A percentile compares a stretch with the other conserved stretches of the same genome.
Conservation (phyloP, 2,888 invertebrate genomes). For the Mesorhabditis sp. region DNA sequence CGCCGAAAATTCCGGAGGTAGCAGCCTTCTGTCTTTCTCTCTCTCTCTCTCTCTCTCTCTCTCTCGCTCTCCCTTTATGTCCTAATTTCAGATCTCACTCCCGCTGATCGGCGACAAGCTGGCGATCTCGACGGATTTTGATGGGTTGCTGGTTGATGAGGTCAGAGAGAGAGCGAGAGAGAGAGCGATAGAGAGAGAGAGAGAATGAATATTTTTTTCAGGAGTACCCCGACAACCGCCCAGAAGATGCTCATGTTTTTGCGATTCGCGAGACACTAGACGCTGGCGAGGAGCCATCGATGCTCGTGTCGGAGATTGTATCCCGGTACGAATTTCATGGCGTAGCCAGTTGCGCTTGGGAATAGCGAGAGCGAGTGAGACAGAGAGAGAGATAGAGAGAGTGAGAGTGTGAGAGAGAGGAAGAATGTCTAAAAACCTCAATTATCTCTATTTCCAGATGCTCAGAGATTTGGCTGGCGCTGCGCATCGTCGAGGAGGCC, state of each 20-base stretch:
- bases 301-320: neutral
- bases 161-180: neutral
- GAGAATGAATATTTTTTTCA: too few species aligned
- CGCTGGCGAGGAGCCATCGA: neutral
- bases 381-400: too few species aligned
- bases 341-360: too few species aligned
- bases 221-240: too few species aligned
- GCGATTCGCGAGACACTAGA: neutral
- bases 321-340: neutral
- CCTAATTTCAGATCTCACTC: neutral
- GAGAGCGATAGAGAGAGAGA: too few species aligned
- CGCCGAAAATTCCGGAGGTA: constrained; percentile 1
- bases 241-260: constrained; percentile 1
- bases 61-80: too few species aligned
- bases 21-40: neutral
- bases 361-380: too few species aligned
- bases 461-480: constrained; percentile 32
- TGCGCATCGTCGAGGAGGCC: constrained; percentile 47
- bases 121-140: neutral
- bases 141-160: neutral
- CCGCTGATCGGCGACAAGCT: neutral
- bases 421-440: too few species aligned
- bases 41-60: too few species aligned
- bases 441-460: constrained; percentile 14
- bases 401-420: too few species aligned